These are phyloP conservation scores for Oithona nana DNA, from an alignment of 2,888 invertebrate species.

Conservation along the genomic window DNA sequence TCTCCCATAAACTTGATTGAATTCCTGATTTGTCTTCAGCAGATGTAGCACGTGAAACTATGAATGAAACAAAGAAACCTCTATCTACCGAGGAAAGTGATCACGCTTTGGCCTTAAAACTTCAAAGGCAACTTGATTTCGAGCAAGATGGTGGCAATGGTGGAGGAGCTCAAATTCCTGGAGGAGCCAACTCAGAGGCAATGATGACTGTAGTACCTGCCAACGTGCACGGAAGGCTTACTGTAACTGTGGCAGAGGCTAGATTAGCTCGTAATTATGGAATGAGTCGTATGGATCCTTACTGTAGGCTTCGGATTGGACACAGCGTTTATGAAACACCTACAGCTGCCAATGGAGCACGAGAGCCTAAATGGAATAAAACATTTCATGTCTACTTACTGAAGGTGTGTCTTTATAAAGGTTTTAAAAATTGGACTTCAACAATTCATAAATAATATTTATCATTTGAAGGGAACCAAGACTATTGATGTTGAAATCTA, in stretches of 20 bases:
- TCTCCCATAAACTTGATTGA: too few species aligned
- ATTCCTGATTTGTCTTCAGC: too few species aligned
- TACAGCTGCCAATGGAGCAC: constrained; percentile 75
- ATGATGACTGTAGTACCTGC: not conserved
- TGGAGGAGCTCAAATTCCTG: not conserved
- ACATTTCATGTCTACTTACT: not conserved
- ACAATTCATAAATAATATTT: constrained; percentile 17
- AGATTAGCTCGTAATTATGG: constrained; percentile 52
- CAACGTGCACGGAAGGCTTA: not conserved
- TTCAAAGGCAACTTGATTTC: constrained; percentile 26
- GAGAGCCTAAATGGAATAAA: constrained; percentile 16
- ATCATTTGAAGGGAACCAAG: constrained; percentile 47
- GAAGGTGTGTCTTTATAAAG: not conserved
- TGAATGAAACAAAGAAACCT: not conserved
- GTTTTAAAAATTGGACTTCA: constrained; percentile 4
- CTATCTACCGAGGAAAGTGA: constrained; percentile 14
- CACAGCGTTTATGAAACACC: constrained; percentile 90
- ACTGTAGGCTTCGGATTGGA: constrained; percentile 74
- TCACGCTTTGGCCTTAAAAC: constrained; percentile 24
- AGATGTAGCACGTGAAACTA: too few species aligned
- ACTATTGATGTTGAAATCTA: constrained; percentile 79
- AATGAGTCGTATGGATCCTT: constrained; percentile 86
- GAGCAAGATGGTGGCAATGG: not conserved
- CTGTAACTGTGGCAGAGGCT: constrained; percentile 22
- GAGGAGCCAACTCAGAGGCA: not conserved